Conservation (phyloP, 2,113 vertebrate species). For the Bambusicola thoracicus region DNA sequence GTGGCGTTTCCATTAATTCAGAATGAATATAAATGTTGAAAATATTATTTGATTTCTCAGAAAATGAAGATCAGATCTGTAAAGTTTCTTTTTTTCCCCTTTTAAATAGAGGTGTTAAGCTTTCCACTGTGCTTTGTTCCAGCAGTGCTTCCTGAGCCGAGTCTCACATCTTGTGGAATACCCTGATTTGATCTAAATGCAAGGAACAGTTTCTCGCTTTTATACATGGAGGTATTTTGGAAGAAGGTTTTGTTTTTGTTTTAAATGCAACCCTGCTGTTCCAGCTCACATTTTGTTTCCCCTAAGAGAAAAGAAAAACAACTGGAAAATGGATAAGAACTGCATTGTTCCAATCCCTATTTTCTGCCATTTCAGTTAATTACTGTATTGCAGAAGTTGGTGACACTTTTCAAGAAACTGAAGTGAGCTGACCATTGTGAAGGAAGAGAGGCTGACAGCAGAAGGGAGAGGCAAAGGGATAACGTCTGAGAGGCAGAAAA, state of each 20-base stretch:
- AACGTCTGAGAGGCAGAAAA: background rate
- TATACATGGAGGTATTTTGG: background rate
- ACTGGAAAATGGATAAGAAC: background rate
- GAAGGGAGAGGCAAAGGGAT: background rate
- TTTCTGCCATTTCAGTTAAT: constrained; percentile 10
- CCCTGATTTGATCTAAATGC: background rate
- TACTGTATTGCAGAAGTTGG: background rate
- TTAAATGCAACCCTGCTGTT: constrained; percentile 36
- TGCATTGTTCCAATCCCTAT: background rate
- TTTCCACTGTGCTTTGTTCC: background rate
- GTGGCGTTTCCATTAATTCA: constrained; percentile 12
- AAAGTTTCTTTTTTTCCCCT: background rate
- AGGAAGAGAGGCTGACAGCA: background rate
- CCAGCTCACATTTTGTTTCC: constrained; percentile 5
- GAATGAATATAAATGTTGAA: constrained; percentile 9
- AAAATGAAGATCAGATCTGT: background rate
- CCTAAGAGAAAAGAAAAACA: background rate
- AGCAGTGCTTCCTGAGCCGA: background rate
- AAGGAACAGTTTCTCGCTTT: constrained; percentile 5
- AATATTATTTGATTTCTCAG: constrained; percentile 2
- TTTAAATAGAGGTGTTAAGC: background rate
- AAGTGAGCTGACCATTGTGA: background rate
- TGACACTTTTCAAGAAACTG: background rate
- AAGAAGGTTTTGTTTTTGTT: constrained; percentile 14
- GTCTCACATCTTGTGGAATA: background rate